phyloP scores from a whole-genome alignment of 2,888 invertebrate genomes.

The Latrodectus hesperus region DNA sequence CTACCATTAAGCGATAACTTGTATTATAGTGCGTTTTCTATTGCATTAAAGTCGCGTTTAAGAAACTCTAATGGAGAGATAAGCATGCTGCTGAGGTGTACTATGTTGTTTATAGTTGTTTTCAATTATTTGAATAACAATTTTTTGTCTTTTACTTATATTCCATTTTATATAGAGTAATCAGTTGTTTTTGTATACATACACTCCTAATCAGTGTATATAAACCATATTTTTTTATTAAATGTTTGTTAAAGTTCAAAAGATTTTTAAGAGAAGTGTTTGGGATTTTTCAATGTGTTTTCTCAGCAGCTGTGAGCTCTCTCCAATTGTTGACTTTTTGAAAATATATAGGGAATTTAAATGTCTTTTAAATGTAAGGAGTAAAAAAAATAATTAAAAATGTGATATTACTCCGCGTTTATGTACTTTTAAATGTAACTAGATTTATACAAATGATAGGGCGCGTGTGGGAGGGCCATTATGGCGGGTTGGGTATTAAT shows the following conservation, averaged over 20 bases:
- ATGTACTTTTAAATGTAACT: slow-evolving; percentile 67
- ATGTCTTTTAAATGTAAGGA: slow-evolving; percentile 59
- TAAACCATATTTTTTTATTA: slow-evolving; percentile 45
- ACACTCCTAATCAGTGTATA: slow-evolving; percentile 47
- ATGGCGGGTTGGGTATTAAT: slow-evolving; percentile 44
- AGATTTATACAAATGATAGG: slow-evolving; percentile 65
- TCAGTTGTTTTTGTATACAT: neutral
- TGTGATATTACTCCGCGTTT: slow-evolving; percentile 60
- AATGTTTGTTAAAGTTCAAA: slow-evolving; percentile 44
- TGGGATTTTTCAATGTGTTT: slow-evolving; percentile 37
- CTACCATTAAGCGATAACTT: slow-evolving; percentile 66
- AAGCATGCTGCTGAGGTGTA: slow-evolving; percentile 51
- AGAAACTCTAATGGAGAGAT: slow-evolving; percentile 48
- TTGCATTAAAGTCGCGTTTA: slow-evolving; percentile 46
- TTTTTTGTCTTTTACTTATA: slow-evolving; percentile 10
- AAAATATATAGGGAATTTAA: slow-evolving; percentile 53
- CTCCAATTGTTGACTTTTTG: slow-evolving; percentile 61
- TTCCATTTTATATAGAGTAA: slow-evolving; percentile 5
- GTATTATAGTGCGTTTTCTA: slow-evolving; percentile 67
- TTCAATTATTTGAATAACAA: slow-evolving; percentile 12
- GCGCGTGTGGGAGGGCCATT: slow-evolving; percentile 60
- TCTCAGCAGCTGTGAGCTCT: slow-evolving; percentile 52
- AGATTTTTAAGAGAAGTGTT: slow-evolving; percentile 22
- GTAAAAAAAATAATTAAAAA: slow-evolving; percentile 55
- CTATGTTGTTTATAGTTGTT: slow-evolving; percentile 11